Conservation (phyloP, 2,113 vertebrate genomes). For the Planiliza haematocheilus region DNA sequence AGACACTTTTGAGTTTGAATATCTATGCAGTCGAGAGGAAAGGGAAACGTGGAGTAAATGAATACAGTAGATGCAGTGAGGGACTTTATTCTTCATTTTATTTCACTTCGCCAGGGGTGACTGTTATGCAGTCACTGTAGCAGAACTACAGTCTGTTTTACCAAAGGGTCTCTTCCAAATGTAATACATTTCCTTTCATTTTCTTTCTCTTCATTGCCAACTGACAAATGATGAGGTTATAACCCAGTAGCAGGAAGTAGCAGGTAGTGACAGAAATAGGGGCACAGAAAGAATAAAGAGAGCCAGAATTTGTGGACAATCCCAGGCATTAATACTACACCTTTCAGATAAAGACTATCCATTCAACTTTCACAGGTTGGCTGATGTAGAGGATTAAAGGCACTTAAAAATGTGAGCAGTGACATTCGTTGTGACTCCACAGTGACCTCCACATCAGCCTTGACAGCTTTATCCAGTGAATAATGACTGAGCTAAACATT, state of each 20-base stretch:
- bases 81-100: not conserved
- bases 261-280: not conserved
- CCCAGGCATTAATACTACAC: slow-evolving; percentile 1
- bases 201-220: not conserved
- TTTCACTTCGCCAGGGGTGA: not conserved
- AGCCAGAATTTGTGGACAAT: not conserved
- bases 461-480: not conserved
- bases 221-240: not conserved
- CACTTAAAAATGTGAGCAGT: not conserved
- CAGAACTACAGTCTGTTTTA: not conserved
- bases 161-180: not conserved
- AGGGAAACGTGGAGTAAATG: no score
- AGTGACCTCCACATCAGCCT: not conserved
- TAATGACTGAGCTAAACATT: not conserved
- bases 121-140: not conserved
- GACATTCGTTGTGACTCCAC: slow-evolving; percentile 9
- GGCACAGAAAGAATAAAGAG: not conserved
- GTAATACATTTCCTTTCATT: not conserved
- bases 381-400: not conserved
- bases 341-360: slow-evolving; percentile 6
- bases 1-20: not conserved
- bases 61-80: not conserved
- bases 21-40: not conserved
- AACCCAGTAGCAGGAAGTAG: not conserved
- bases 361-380: slow-evolving; percentile 1